Evolutionary conservation across 2,888 invertebrate species (phyloP).

Genomic region (Dolichomitus sp.): DNA sequence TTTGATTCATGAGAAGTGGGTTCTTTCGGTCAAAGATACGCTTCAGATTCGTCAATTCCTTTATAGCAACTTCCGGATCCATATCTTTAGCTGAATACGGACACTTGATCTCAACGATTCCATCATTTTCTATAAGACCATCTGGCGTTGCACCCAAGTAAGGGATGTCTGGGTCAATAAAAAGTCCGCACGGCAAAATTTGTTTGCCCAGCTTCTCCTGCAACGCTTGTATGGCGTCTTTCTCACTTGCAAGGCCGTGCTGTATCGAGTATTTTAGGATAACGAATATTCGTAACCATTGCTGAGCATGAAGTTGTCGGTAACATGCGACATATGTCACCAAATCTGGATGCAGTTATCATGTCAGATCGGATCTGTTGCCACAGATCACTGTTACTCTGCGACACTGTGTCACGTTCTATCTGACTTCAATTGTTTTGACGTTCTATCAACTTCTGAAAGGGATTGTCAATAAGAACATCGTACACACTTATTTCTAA

Average conservation of each 20-base stretch:
- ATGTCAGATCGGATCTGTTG: conserved; percentile 51
- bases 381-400: conserved; percentile 33
- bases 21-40: too few relatives aligned
- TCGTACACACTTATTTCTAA: not conserved
- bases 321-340: conserved; percentile 54
- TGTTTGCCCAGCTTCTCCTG: conserved; percentile 38
- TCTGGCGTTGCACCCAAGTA: conserved; percentile 72
- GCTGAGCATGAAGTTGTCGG: conserved; percentile 56
- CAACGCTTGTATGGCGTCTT: conserved; percentile 46
- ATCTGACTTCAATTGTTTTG: conserved; percentile 3
- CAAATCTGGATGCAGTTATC: conserved; percentile 68
- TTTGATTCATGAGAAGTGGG: too few relatives aligned
- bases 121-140: conserved; percentile 65
- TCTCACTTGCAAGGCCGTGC: conserved; percentile 55
- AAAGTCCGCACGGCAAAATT: conserved; percentile 70
- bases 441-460: not conserved
- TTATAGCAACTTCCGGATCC: too few relatives aligned
- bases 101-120: conserved; percentile 62
- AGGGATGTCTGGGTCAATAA: conserved; percentile 67
- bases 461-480: not conserved
- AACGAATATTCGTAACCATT: conserved; percentile 60
- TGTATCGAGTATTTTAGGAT: conserved; percentile 45
- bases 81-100: conserved; percentile 42
- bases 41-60: too few relatives aligned
- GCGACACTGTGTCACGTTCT: conserved; percentile 24